A percentile compares a stretch with the other conserved stretches of the same genome.
Evolutionary conservation across 2,797 vertebrate genomes (phyloP).

Genomic region (Microchirus variegatus): DNA sequence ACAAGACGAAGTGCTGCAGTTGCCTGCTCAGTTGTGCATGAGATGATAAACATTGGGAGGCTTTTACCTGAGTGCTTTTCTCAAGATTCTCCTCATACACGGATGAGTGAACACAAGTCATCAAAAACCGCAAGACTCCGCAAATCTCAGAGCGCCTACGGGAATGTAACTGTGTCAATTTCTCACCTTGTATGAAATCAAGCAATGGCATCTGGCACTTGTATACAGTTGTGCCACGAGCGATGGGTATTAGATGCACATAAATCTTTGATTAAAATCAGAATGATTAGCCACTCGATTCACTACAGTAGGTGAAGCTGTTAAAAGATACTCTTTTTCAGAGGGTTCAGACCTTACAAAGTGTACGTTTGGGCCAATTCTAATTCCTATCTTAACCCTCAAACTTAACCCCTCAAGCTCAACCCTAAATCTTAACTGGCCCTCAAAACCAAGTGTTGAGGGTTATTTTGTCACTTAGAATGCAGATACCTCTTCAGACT

Average conservation of each 20-base stretch:
- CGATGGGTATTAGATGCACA: not conserved
- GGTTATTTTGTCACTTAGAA: no score
- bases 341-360: no score
- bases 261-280: slow-evolving; percentile 9
- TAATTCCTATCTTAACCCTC: no score
- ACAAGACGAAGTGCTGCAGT: slow-evolving; percentile 28
- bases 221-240: not conserved
- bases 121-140: slow-evolving; percentile 24
- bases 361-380: no score
- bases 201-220: slow-evolving; percentile 6
- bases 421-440: no score
- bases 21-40: slow-evolving; percentile 71
- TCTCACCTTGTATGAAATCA: slow-evolving; percentile 22
- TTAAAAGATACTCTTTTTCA: no score
- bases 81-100: slow-evolving; percentile 66
- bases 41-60: slow-evolving; percentile 65
- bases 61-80: slow-evolving; percentile 76
- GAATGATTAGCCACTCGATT: no score
- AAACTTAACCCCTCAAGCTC: no score
- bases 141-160: slow-evolving; percentile 34
- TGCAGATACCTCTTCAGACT: no score
- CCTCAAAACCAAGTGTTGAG: no score
- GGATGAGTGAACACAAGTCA: slow-evolving; percentile 62
- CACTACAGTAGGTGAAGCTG: no score
- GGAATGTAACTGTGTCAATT: slow-evolving; percentile 27